These are phyloP conservation scores for Tachystola acroxantha DNA, from an alignment of 2,888 invertebrate species.

Conservation along the genomic window DNA sequence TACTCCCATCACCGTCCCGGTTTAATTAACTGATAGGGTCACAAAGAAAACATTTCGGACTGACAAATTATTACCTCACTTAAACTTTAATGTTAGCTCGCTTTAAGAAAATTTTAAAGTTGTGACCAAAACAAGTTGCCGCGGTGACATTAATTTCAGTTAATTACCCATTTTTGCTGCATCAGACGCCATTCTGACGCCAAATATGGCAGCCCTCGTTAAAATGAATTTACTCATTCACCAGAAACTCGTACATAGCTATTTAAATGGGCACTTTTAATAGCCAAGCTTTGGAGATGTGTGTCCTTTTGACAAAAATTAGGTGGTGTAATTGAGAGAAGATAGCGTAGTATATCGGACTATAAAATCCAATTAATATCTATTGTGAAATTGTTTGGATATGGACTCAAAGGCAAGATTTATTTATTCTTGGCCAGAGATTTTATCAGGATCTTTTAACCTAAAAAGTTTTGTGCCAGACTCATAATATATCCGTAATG, in stretches of 20 bases:
- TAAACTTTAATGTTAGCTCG: background rate
- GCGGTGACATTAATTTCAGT: constrained; percentile 2
- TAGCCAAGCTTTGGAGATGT: constrained; percentile 10
- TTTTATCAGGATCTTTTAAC: too few relatives aligned
- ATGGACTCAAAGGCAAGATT: too few relatives aligned
- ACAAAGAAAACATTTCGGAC: too few relatives aligned
- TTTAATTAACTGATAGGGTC: too few relatives aligned
- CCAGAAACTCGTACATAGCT: constrained; percentile 17
- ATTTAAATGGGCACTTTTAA: constrained; percentile 15
- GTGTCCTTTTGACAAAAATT: constrained; percentile 1
- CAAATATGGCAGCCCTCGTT: constrained; percentile 13
- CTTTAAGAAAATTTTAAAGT: background rate
- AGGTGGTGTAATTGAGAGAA: background rate
- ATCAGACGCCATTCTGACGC: background rate
- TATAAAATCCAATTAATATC: too few relatives aligned
- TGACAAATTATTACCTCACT: too few relatives aligned
- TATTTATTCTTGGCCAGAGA: too few relatives aligned
- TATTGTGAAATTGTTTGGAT: too few relatives aligned
- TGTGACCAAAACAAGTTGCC: background rate
- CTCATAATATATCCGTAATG: too few relatives aligned
- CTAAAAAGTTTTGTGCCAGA: too few relatives aligned
- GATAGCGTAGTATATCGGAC: background rate
- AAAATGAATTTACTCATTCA: constrained; percentile 23
- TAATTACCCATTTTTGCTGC: constrained; percentile 2
- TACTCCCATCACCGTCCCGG: too few relatives aligned